Percentiles rank a stretch among this genome's conserved stretches.
Evolutionary conservation across 35 echinoderm and acorn worm genomes (phyloP).

Genomic region (Stichopus chloronotus): DNA sequence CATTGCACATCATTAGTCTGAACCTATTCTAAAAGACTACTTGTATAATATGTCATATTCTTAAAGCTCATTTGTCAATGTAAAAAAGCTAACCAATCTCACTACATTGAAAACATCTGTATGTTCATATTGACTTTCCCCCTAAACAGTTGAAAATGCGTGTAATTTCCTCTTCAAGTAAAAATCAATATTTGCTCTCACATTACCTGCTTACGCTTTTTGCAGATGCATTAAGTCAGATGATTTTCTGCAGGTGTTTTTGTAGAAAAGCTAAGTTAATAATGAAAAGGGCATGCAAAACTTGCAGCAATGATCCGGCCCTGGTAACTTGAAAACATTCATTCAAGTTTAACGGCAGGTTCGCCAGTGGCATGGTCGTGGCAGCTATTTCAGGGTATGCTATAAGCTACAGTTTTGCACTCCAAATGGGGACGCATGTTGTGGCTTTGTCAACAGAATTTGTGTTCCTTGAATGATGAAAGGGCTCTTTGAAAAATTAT

Average conservation of each 20-base stretch:
- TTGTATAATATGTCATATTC: too few relatives aligned
- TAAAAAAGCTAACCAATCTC: too few relatives aligned
- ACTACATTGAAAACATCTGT: not conserved
- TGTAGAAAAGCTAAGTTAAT: not conserved
- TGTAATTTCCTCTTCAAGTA: not conserved
- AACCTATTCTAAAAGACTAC: too few relatives aligned
- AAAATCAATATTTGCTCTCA: not conserved
- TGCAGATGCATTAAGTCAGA: not conserved
- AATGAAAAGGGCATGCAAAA: not conserved
- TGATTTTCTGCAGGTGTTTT: not conserved
- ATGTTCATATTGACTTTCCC: not conserved
- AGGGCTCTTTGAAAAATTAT: not conserved
- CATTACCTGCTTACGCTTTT: not conserved
- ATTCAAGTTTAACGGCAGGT: too few relatives aligned
- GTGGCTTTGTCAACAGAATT: too few relatives aligned
- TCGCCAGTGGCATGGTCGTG: too few relatives aligned
- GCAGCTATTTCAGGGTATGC: too few relatives aligned
- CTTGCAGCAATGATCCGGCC: not conserved
- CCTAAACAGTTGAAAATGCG: not conserved
- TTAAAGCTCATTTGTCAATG: too few relatives aligned
- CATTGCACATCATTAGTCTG: too few relatives aligned
- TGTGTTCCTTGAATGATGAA: too few relatives aligned
- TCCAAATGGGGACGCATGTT: too few relatives aligned
- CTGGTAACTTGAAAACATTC: not conserved
- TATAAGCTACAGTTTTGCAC: too few relatives aligned